A percentile compares a stretch with the other conserved stretches of the same genome.
These are phyloP conservation scores for Natator depressus DNA, from an alignment of 2,113 vertebrate species.

Conservation along the genomic window DNA sequence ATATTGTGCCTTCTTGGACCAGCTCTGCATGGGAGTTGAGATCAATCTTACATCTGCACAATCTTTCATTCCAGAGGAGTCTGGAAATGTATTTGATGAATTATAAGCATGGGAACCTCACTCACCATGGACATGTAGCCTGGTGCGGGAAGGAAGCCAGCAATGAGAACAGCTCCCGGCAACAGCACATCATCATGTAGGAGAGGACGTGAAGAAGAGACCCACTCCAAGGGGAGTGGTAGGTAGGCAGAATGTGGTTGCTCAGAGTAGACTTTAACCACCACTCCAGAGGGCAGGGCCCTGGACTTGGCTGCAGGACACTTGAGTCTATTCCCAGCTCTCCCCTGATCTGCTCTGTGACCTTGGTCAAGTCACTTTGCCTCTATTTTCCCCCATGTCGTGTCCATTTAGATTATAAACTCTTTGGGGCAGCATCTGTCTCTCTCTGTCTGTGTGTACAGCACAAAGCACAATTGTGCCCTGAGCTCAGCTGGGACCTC, in stretches of 20 bases:
- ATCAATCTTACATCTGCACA: background rate
- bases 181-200: background rate
- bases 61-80: accelerated
- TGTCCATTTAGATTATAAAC: background rate
- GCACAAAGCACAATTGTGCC: background rate
- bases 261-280: background rate
- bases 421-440: background rate
- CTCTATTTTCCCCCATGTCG: background rate
- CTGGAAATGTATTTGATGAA: background rate
- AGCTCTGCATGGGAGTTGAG: background rate
- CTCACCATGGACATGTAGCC: background rate
- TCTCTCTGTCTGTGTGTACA: background rate
- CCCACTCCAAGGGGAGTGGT: background rate
- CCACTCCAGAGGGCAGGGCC: background rate
- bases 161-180: background rate
- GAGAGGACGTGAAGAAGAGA: background rate
- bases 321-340: background rate
- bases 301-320: background rate
- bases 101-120: background rate
- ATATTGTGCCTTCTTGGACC: background rate
- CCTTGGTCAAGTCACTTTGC: background rate
- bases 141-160: background rate
- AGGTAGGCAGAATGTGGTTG: background rate
- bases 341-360: background rate
- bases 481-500: background rate